These are phyloP conservation scores for Athalia cordata DNA, from an alignment of 2,888 invertebrate genomes.

Conservation along the genomic window DNA sequence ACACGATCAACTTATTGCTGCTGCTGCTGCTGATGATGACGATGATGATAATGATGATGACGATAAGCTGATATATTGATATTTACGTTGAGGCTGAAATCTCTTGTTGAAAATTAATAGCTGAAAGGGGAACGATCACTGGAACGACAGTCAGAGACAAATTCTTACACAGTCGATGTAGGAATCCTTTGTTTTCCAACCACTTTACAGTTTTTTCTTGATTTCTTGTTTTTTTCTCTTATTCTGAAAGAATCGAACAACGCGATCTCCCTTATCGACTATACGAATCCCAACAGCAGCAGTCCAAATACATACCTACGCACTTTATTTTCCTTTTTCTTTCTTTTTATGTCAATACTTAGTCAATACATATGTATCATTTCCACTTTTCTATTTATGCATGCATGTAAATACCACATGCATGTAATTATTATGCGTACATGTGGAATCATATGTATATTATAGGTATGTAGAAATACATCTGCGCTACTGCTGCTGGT, in stretches of 20 bases:
- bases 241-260: constrained; percentile 12
- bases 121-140: not conserved
- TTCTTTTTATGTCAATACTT: too few relatives aligned
- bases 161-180: not conserved
- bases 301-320: not conserved
- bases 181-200: not conserved
- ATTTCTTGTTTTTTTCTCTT: not conserved
- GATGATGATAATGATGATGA: not conserved
- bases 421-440: too few relatives aligned
- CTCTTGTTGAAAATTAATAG: not conserved
- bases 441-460: too few relatives aligned
- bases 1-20: not conserved
- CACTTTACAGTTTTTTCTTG: not conserved
- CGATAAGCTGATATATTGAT: not conserved
- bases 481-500: too few relatives aligned
- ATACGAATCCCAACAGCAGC: not conserved
- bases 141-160: not conserved
- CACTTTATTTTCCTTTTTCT: not conserved
- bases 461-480: too few relatives aligned
- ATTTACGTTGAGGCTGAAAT: not conserved
- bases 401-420: too few relatives aligned
- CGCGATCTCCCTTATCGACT: constrained; percentile 26
- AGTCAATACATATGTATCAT: too few relatives aligned
- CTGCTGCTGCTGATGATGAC: not conserved
- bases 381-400: too few relatives aligned